Percentiles rank a stretch among this genome's conserved stretches.
phyloP scores from a whole-genome alignment of 1,140 invertebrate species.

The Drosophila parabipectinata region DNA sequence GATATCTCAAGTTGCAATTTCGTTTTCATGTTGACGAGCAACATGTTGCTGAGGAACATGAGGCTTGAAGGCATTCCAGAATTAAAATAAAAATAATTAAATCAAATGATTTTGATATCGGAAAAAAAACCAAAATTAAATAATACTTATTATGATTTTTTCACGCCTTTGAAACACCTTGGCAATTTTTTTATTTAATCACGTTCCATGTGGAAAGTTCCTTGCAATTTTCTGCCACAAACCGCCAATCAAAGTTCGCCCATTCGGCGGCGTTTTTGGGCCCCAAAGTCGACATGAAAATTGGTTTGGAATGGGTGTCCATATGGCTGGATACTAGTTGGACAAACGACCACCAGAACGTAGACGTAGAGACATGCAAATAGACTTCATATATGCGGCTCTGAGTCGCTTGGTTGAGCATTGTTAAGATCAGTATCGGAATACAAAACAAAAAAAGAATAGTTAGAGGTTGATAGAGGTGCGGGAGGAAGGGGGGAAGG shows the following conservation, averaged over 20 bases:
- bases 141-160: conserved; percentile 5
- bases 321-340: neutral
- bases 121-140: too few relatives aligned
- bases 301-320: too few relatives aligned
- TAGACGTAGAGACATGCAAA: conserved; percentile 57
- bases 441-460: neutral
- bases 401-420: conserved; percentile 74
- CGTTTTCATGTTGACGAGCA: conserved; percentile 1
- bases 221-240: neutral
- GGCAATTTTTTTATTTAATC: too few relatives aligned
- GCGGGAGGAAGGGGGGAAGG: neutral
- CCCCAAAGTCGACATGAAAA: too few relatives aligned
- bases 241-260: conserved; percentile 1
- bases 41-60: conserved; percentile 28
- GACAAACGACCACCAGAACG: conserved; percentile 47
- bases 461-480: neutral
- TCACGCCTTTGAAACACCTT: neutral
- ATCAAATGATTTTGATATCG: too few relatives aligned
- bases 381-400: conserved; percentile 42
- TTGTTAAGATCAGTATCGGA: conserved; percentile 72
- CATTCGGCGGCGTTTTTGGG: too few relatives aligned
- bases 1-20: conserved; percentile 2
- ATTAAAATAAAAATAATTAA: too few relatives aligned
- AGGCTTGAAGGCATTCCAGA: too few relatives aligned
- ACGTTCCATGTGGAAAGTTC: neutral